These are phyloP conservation scores for Eulacestoma nigropectus DNA, from an alignment of 2,113 vertebrate species.

Conservation along the genomic window DNA sequence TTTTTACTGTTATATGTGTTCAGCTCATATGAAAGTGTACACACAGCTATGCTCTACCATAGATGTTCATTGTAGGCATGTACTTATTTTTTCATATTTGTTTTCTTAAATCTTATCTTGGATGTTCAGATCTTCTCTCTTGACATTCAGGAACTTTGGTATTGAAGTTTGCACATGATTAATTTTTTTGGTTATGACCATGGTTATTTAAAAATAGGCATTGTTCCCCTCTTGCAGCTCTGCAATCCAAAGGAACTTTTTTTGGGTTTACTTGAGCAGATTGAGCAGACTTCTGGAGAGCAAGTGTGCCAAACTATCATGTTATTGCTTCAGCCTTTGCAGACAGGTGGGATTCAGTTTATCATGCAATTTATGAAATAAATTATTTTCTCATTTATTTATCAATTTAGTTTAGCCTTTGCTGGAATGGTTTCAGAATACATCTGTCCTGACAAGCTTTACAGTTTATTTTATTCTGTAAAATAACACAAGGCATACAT, in stretches of 20 bases:
- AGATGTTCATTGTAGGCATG: neutral
- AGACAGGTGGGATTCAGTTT: conserved; percentile 79
- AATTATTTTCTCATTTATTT: neutral
- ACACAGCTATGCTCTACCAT: neutral
- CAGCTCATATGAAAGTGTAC: neutral
- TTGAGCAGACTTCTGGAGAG: conserved; percentile 84
- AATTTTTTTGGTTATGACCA: neutral
- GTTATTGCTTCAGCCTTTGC: conserved; percentile 85
- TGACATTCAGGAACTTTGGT: neutral
- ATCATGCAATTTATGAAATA: neutral
- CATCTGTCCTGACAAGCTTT: neutral
- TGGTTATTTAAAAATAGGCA: neutral
- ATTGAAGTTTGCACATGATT: neutral
- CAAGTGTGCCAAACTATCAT: conserved; percentile 78
- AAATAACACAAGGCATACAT: neutral
- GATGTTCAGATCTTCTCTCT: neutral
- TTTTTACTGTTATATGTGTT: neutral
- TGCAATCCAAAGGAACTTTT: conserved; percentile 94
- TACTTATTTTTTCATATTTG: neutral
- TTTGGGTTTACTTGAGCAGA: conserved; percentile 90
- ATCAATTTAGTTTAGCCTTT: neutral
- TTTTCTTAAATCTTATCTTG: neutral
- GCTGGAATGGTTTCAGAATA: neutral
- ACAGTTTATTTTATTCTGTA: neutral
- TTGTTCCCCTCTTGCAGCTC: conserved; percentile 69